Percentiles rank a stretch among this genome's conserved stretches.
Conservation (phyloP, 2,888 invertebrate genomes). For the Chirona hameri region DNA sequence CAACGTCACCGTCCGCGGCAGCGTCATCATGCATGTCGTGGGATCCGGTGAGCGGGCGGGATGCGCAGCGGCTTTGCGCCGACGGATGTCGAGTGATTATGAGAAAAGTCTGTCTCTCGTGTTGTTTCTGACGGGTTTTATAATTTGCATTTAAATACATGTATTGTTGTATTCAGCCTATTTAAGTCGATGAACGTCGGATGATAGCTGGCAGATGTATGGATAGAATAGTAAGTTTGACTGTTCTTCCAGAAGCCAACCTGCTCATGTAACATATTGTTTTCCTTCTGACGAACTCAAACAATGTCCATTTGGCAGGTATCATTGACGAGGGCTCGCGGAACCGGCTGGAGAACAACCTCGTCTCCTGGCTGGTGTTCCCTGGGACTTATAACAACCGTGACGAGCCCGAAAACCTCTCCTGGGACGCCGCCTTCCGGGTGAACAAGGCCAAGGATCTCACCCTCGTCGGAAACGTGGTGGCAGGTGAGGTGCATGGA, state of each 20-base stretch:
- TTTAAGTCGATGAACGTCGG: too few relatives aligned
- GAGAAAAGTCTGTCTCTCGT: too few relatives aligned
- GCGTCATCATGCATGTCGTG: constrained; percentile 36
- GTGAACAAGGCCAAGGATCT: constrained; percentile 34
- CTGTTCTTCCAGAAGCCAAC: too few relatives aligned
- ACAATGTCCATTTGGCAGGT: constrained; percentile 26
- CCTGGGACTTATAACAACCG: constrained; percentile 34
- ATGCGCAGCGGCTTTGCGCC: too few relatives aligned
- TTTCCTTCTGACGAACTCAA: too few relatives aligned
- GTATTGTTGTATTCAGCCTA: too few relatives aligned
- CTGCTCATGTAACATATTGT: too few relatives aligned
- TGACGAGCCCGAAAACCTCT: constrained; percentile 31
- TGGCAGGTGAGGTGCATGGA: constrained; percentile 32
- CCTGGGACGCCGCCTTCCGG: constrained; percentile 34
- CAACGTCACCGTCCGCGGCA: constrained; percentile 33
- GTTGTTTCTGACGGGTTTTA: too few relatives aligned
- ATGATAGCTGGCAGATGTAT: too few relatives aligned
- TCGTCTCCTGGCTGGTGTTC: constrained; percentile 35
- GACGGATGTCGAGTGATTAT: too few relatives aligned
- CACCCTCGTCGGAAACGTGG: constrained; percentile 33
- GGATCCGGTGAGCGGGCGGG: constrained; percentile 33
- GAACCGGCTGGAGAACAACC: constrained; percentile 34
- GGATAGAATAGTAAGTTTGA: too few relatives aligned
- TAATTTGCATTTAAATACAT: too few relatives aligned
- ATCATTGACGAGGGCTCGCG: constrained; percentile 34